Conservation (phyloP, 1,140 invertebrate genomes). For the Solen grandis region DNA sequence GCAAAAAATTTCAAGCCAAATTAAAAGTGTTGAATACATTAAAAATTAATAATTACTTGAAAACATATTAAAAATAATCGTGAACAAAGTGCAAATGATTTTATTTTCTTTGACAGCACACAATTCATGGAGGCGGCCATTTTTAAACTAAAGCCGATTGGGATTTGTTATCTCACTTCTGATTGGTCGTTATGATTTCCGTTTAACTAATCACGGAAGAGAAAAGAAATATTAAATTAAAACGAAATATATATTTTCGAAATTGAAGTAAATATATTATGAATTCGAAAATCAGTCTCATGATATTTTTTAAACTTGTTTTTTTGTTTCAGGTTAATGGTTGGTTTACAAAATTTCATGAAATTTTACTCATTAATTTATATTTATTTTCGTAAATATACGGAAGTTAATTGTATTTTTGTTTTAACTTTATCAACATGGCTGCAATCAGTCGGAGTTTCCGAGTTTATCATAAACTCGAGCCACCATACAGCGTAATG, state of each 20-base stretch:
- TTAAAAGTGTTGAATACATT: no score
- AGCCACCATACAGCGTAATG: slow-evolving; percentile 90
- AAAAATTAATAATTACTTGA: slow-evolving; percentile 36
- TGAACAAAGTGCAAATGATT: slow-evolving; percentile 22
- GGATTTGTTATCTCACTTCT: background rate
- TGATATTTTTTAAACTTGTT: no score
- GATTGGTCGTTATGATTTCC: background rate
- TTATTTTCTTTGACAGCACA: slow-evolving; percentile 13
- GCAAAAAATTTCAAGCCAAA: no score
- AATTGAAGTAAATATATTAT: no score
- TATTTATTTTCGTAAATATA: slow-evolving; percentile 31
- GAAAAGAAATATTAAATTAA: background rate
- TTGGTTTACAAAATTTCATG: no score
- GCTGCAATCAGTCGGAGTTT: slow-evolving; percentile 94
- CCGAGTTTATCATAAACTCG: slow-evolving; percentile 92
- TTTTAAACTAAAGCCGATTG: background rate
- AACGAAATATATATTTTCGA: slow-evolving; percentile 6
- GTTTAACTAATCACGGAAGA: slow-evolving; percentile 5
- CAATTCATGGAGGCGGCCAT: slow-evolving; percentile 24
- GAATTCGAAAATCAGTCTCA: no score
- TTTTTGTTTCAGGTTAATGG: no score
- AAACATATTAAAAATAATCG: slow-evolving; percentile 10
- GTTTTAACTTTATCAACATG: slow-evolving; percentile 75
- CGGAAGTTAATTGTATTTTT: slow-evolving; percentile 12
- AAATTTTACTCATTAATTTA: no score